These are phyloP conservation scores for Dione vanillae DNA, from an alignment of 2,888 invertebrate species.

Conservation along the genomic window DNA sequence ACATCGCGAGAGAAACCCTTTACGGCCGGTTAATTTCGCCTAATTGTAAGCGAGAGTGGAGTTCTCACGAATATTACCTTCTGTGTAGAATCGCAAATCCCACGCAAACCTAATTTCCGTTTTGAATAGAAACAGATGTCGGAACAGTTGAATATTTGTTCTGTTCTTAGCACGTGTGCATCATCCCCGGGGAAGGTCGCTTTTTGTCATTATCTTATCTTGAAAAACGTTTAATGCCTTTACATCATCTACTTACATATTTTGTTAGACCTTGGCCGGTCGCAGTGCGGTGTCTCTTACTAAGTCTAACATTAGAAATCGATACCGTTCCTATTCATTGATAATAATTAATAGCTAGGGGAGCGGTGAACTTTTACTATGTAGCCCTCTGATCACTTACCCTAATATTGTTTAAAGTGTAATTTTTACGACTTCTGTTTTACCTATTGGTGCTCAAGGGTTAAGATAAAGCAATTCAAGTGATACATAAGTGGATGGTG, in stretches of 20 bases:
- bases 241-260: background rate
- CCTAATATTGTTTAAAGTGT: conserved; percentile 71
- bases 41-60: conserved; percentile 74
- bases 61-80: conserved; percentile 81
- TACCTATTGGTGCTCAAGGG: conserved; percentile 70
- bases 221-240: conserved; percentile 34
- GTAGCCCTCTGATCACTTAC: conserved; percentile 66
- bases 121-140: conserved; percentile 69
- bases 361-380: conserved; percentile 59
- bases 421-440: conserved; percentile 78
- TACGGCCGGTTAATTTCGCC: conserved; percentile 75
- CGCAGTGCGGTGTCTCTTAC: conserved; percentile 68
- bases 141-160: conserved; percentile 65
- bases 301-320: conserved; percentile 70
- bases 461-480: conserved; percentile 71
- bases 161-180: conserved; percentile 61
- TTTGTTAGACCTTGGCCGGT: conserved; percentile 54
- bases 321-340: conserved; percentile 71
- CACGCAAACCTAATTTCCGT: conserved; percentile 74
- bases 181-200: conserved; percentile 59
- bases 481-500: conserved; percentile 66
- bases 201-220: conserved; percentile 63
- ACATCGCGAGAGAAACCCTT: conserved; percentile 71
- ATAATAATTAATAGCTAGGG: conserved; percentile 74
- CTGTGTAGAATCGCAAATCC: conserved; percentile 73